Base-by-base conservation (phyloP, 2,797 vertebrate species). In the Gallinago nigripennis region DNA sequence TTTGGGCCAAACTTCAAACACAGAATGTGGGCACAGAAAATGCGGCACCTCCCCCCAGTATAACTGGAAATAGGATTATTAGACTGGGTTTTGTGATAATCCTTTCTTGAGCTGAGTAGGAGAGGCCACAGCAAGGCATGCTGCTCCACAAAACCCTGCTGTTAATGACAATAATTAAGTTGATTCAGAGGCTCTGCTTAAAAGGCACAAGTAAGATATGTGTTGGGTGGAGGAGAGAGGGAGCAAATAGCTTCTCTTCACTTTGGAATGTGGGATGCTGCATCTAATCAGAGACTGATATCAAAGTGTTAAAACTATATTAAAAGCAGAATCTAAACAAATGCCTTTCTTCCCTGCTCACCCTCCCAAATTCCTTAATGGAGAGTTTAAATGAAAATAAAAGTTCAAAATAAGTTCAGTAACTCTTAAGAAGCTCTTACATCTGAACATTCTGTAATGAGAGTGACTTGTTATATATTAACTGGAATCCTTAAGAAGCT, bases 351-450 rank as follows among this genome's bases (percentile, higher is more conserved):
- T 86, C 78, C 56, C 70, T 90, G 41, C 63, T 95, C 78, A 88
- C 95, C 91, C 96, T 96, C 96, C 97, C 96, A 94, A 96, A 97
- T 97, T 97, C 96, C 96, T 98, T 92, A 97, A 95, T 94, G 95
- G 87, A 94, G 91, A 93, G 82, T 69, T 96, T 96, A 96, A 97
- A 94, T 96, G 92, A 97, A 98, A 97, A 97, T 97, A 97, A 96
- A 96, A 95, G 97, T 98, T 98, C 97, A 98, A 96, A 96, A 96
- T 91, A 97, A 98, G 97, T 98, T 98, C 97, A 97, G 89, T 96
- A 93, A 85, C 93, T 96, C 88, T 97, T 89, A 87, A 97, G 97
- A 86, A 82, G 70, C 70, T 89, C 94, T 96, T 95, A 70, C 90
- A 83, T 92, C 86, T 65, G 68, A 95, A 91, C 50, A 66, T 91